Base-by-base conservation (phyloP, 2,888 invertebrate genomes). In the Zonitis immaculata region DNA sequence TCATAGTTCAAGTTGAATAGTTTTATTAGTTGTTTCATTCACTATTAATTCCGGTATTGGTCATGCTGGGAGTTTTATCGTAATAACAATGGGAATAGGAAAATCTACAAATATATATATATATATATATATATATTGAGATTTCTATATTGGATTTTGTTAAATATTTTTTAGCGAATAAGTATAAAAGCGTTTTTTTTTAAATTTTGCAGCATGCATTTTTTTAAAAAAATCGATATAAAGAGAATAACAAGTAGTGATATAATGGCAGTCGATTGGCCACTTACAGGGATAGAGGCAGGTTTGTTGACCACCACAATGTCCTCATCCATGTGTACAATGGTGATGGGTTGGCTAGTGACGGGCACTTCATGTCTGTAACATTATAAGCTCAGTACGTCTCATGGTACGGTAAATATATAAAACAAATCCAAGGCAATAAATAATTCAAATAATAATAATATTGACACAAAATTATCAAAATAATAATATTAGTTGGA, bases 301-400 rank as follows among this genome's bases (percentile, higher is more conserved):
- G 98, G 97, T 87, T 98, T 98, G 88, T 98, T 95, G 81, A 98
- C 93, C 81, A 99, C 98, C 82, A 99, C 89, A 83, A 98, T 86
- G 83, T 99, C 95, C 80, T 96, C 94, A 83, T 93, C 95, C 86
- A 96, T 92, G 83, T 92, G 91, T 77, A 99, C 89, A 81, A 99
- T 91, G 82, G 91, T 89, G 84, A 98, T 92, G 80, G 91, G 89
- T 84, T 91, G 89, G 80, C 91, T 91, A 80, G 94, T 89, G 80
- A 98, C 96, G 77, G 97, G 95, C 81, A 95, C 93, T 87, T 98
- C 98, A 86, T 98, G 98, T 87, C 95, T 94, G 89, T 77, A 87
- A 85, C 79, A 80, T 75, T 66, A 66, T 57, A 66, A 58, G 58
- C 64, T 66, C 60, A 64, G 66, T 65, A 66, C 62, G 65, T 64